Conservation (phyloP, 2,888 invertebrate genomes). For the Cephonodes hylas region DNA sequence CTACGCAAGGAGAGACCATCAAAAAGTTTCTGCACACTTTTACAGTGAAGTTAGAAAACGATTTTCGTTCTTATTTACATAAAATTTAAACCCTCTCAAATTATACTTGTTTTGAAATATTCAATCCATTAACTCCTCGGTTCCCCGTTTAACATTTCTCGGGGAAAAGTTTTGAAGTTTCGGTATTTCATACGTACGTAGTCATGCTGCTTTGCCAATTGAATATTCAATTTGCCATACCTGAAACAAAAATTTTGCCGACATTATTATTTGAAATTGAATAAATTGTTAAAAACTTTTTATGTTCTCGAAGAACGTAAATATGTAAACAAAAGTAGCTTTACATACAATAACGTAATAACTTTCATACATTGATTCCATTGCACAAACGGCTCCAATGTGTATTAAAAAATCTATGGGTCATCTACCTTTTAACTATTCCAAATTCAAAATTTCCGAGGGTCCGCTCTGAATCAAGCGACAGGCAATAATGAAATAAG, state of each 20-base stretch:
- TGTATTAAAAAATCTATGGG: not conserved
- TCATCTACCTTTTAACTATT: conserved; percentile 40
- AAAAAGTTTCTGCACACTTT: conserved; percentile 67
- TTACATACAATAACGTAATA: too few relatives aligned
- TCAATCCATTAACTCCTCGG: conserved; percentile 54
- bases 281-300: not conserved
- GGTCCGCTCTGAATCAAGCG: conserved; percentile 55
- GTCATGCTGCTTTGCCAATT: conserved; percentile 9
- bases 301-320: too few relatives aligned
- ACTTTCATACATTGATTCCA: too few relatives aligned
- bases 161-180: conserved; percentile 14
- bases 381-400: too few relatives aligned
- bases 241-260: conserved; percentile 41
- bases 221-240: conserved; percentile 32
- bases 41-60: conserved; percentile 61
- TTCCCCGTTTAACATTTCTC: conserved; percentile 17
- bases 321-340: too few relatives aligned
- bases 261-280: not conserved
- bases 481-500: conserved; percentile 79
- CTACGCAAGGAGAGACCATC: conserved; percentile 50
- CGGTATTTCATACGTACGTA: conserved; percentile 17
- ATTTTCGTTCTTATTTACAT: conserved; percentile 65
- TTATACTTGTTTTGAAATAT: conserved; percentile 56
- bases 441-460: conserved; percentile 49
- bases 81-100: conserved; percentile 59